Evolutionary conservation across 64 coral and sea anemone genomes (phyloP).

Genomic region (Dendronephthya gigantea): DNA sequence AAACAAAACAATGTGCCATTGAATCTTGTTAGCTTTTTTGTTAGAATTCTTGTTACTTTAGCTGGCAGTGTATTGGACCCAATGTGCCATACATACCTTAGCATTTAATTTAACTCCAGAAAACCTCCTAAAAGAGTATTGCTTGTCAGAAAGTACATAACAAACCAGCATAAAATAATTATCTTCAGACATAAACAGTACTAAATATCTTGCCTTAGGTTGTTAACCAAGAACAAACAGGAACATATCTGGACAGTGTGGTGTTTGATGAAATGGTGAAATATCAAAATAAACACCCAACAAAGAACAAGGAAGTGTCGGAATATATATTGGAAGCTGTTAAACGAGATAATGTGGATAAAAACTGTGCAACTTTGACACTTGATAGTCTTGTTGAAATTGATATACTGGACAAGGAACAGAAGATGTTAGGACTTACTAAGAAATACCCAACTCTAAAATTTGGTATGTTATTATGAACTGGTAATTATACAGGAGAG

Average conservation of each 20-base stretch:
- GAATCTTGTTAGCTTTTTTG: too few species aligned
- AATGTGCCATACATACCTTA: too few species aligned
- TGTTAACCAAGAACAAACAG: slow-evolving; percentile 37
- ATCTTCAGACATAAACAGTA: too few species aligned
- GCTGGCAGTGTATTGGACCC: too few species aligned
- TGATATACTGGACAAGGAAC: slow-evolving; percentile 43
- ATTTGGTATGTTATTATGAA: slow-evolving; percentile 33
- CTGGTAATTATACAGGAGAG: too few species aligned
- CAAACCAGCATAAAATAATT: too few species aligned
- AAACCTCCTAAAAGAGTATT: too few species aligned
- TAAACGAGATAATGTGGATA: slow-evolving; percentile 29
- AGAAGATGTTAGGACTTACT: slow-evolving; percentile 39
- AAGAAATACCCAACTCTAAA: slow-evolving; percentile 44
- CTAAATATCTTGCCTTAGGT: too few species aligned
- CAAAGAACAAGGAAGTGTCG: slow-evolving; percentile 37
- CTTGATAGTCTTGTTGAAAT: slow-evolving; percentile 55
- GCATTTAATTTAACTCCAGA: too few species aligned
- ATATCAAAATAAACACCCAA: slow-evolving; percentile 33
- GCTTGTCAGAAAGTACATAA: too few species aligned
- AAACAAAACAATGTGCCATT: too few species aligned
- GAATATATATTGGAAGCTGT: slow-evolving; percentile 38
- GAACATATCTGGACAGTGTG: slow-evolving; percentile 47
- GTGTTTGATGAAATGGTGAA: slow-evolving; percentile 44
- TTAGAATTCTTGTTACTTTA: too few species aligned
- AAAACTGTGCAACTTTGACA: slow-evolving; percentile 48